Evolutionary conservation across 2,888 invertebrate species (phyloP).

Genomic region (Pammene fasciana): DNA sequence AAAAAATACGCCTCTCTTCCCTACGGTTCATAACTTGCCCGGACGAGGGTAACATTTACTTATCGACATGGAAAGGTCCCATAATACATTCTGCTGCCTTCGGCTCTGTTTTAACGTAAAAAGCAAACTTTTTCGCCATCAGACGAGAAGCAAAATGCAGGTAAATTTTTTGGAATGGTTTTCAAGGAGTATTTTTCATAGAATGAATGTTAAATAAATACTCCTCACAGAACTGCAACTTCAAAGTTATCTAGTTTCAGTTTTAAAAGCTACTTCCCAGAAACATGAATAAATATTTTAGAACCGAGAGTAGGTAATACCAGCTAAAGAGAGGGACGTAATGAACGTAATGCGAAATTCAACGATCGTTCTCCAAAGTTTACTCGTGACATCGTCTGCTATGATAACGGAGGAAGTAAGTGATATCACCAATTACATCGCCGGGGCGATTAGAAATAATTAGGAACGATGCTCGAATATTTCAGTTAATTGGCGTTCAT

Average conservation of each 20-base stretch:
- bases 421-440: constrained; percentile 52
- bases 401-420: constrained; percentile 44
- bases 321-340: constrained; percentile 10
- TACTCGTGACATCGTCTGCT: constrained; percentile 19
- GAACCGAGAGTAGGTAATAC: neutral
- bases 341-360: constrained; percentile 3
- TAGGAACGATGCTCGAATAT: constrained; percentile 48
- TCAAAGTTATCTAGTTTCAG: constrained; percentile 15
- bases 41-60: constrained; percentile 78
- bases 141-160: constrained; percentile 54
- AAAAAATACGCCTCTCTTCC: constrained; percentile 64
- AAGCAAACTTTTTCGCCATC: constrained; percentile 60
- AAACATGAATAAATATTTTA: constrained; percentile 11
- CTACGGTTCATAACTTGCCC: constrained; percentile 68
- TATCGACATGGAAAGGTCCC: constrained; percentile 76
- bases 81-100: constrained; percentile 69
- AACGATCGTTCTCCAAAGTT: constrained; percentile 19
- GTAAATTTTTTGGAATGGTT: constrained; percentile 57
- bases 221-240: neutral
- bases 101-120: constrained; percentile 55
- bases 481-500: constrained; percentile 53
- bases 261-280: constrained; percentile 5
- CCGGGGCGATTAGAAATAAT: constrained; percentile 48
- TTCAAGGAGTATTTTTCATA: constrained; percentile 17
- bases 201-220: constrained; percentile 23